Percentiles rank a stretch among this genome's conserved stretches.
phyloP scores from a whole-genome alignment of 2,888 invertebrate species.

The Tetanocera ferruginea region DNA sequence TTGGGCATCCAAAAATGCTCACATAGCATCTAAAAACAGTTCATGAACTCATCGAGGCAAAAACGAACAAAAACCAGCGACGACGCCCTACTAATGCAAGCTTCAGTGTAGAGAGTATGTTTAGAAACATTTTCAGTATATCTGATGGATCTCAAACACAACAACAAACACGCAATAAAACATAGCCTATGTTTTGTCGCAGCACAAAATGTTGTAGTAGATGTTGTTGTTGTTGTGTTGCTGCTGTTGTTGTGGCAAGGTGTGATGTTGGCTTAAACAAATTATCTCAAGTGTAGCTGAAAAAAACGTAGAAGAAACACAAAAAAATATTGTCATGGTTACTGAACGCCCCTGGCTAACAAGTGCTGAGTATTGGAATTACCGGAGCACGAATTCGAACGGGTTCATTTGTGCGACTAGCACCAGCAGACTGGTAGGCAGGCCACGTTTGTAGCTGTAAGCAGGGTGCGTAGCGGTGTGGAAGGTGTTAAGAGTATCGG shows the following conservation, averaged over 20 bases:
- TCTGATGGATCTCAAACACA: background rate
- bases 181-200: no score
- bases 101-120: background rate
- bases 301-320: background rate
- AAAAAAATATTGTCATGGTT: constrained; percentile 3
- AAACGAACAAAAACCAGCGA: background rate
- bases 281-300: constrained; percentile 15
- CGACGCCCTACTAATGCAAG: background rate
- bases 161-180: background rate
- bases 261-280: constrained; percentile 26
- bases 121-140: background rate
- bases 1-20: background rate
- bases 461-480: background rate
- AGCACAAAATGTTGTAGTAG: no score
- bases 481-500: background rate
- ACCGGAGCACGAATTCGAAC: background rate
- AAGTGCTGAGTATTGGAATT: background rate
- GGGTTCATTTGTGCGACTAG: constrained; percentile 1
- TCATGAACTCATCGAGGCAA: background rate
- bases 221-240: no score
- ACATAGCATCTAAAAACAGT: background rate
- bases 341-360: constrained; percentile 11
- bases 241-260: constrained; percentile 5
- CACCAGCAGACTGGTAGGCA: no score
- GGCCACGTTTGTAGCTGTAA: background rate